These are phyloP conservation scores for Cryptocheilus praepositus DNA, from an alignment of 2,888 invertebrate species.

Conservation along the genomic window DNA sequence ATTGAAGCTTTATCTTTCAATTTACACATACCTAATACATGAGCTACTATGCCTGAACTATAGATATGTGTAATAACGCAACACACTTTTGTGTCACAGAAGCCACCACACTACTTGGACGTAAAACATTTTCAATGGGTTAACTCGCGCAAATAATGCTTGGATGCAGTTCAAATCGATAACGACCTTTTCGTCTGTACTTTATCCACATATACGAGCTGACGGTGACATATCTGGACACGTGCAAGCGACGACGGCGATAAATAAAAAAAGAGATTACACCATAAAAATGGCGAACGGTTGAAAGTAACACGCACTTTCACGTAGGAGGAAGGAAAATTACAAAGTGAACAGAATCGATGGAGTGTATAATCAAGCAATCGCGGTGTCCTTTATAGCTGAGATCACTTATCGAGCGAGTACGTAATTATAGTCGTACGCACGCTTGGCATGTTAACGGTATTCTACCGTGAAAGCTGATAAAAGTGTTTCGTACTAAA, in stretches of 20 bases:
- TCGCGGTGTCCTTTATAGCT: constrained; percentile 47
- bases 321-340: constrained; percentile 32
- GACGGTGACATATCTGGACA: too few relatives aligned
- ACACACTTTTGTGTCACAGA: too few relatives aligned
- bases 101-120: too few relatives aligned
- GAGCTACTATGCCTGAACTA: too few relatives aligned
- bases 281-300: constrained; percentile 35
- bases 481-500: constrained; percentile 23
- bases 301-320: constrained; percentile 39
- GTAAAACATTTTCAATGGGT: too few relatives aligned
- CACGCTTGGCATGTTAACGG: constrained; percentile 35
- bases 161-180: background rate
- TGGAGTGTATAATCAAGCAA: constrained; percentile 47
- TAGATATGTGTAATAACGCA: too few relatives aligned
- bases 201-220: too few relatives aligned
- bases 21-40: too few relatives aligned
- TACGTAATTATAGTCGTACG: constrained; percentile 52
- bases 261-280: constrained; percentile 29
- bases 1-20: too few relatives aligned
- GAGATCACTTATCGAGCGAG: constrained; percentile 53
- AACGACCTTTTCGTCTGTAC: constrained; percentile 9
- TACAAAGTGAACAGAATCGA: constrained; percentile 54
- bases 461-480: constrained; percentile 47
- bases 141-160: too few relatives aligned
- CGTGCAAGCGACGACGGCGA: constrained; percentile 5